These are phyloP conservation scores for Diachasmimorpha longicaudata DNA, from an alignment of 1,140 invertebrate species.

Conservation along the genomic window DNA sequence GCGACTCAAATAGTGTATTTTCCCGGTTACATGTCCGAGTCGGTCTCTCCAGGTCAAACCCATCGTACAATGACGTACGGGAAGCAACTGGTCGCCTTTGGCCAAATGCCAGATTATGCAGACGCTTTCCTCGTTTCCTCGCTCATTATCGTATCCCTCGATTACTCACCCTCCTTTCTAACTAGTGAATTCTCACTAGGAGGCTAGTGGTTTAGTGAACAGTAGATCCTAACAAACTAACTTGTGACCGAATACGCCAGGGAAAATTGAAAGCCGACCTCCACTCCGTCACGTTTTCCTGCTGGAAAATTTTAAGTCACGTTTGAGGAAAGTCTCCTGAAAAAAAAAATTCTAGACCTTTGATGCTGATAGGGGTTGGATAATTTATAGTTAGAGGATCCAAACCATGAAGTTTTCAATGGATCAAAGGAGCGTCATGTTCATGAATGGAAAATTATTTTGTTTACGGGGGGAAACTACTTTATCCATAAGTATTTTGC, in stretches of 20 bases:
- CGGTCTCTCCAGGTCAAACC: not conserved
- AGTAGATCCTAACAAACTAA: not conserved
- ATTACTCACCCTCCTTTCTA: conserved; percentile 11
- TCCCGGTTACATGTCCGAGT: not conserved
- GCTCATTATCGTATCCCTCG: conserved; percentile 40
- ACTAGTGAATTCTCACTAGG: not conserved
- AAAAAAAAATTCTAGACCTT: not conserved
- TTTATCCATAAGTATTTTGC: no score
- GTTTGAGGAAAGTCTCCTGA: not conserved
- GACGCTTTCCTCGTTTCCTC: conserved; percentile 34
- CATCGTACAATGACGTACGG: conserved; percentile 35
- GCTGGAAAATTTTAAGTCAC: conserved; percentile 17
- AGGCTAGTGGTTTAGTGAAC: not conserved
- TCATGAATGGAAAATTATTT: no score
- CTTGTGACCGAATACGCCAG: not conserved
- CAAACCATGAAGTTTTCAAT: not conserved
- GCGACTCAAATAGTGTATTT: not conserved
- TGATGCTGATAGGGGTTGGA: not conserved
- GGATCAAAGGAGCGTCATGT: no score
- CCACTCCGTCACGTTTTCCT: conserved; percentile 21
- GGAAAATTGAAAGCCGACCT: conserved; percentile 12
- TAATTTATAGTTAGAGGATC: not conserved
- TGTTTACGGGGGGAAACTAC: no score
- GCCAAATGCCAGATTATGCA: conserved; percentile 53
- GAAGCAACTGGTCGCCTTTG: conserved; percentile 59